Evolutionary conservation across 2,797 vertebrate species (phyloP).

Genomic region (Melanotaenia boesemani): DNA sequence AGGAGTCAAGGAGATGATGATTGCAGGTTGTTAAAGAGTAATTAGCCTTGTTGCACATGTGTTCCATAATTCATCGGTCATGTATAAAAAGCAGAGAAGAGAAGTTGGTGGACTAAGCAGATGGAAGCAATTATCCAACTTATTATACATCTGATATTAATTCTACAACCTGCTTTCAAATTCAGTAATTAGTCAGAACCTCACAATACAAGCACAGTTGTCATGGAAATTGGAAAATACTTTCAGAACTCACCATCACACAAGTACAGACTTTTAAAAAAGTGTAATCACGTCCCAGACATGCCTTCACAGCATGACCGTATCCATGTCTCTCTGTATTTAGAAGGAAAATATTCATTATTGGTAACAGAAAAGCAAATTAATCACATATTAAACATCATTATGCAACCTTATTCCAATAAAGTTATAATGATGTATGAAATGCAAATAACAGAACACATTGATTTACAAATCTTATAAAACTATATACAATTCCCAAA

Average conservation of each 20-base stretch:
- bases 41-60: slow-evolving; percentile 2
- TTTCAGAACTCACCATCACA: slow-evolving; percentile 63
- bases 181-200: not conserved
- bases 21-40: not conserved
- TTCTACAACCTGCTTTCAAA: slow-evolving; percentile 18
- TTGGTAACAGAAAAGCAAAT: not conserved
- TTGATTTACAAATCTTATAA: not conserved
- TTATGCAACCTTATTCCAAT: not conserved
- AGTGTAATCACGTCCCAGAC: slow-evolving; percentile 1
- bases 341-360: not conserved
- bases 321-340: slow-evolving; percentile 11
- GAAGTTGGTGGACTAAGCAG: slow-evolving; percentile 15
- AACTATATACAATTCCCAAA: not conserved
- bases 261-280: slow-evolving; percentile 20
- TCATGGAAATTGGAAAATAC: not conserved
- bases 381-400: not conserved
- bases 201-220: not conserved
- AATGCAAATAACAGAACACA: not conserved
- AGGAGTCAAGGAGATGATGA: not conserved
- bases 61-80: slow-evolving; percentile 20
- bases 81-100: not conserved
- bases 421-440: not conserved
- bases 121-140: slow-evolving; percentile 33
- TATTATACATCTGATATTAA: slow-evolving; percentile 26
- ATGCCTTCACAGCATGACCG: slow-evolving; percentile 28